Percentiles rank a stretch among this genome's conserved stretches.
These are phyloP conservation scores for human (Homo sapiens) DNA, from an alignment of 2,113 vertebrate species.

Conservation along the genomic window DNA sequence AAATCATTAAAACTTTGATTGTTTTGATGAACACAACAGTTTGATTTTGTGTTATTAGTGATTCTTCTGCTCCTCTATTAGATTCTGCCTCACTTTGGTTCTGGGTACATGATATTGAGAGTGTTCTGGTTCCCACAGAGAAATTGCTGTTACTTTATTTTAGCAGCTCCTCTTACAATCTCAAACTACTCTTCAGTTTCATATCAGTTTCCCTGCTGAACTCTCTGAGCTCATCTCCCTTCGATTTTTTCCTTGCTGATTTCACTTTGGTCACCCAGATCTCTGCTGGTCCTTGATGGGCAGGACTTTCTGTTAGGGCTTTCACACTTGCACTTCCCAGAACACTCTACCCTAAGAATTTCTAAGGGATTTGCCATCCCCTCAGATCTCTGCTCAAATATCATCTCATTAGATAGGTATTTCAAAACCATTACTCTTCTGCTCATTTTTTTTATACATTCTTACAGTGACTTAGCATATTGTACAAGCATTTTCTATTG, in stretches of 20 bases:
- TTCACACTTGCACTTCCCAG: background rate
- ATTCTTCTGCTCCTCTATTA: background rate
- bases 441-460: background rate
- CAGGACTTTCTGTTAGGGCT: background rate
- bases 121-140: background rate
- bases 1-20: background rate
- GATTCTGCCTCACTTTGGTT: background rate
- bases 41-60: background rate
- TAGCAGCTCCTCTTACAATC: background rate
- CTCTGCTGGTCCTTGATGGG: background rate
- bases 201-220: background rate
- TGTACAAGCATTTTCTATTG: background rate
- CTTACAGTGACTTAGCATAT: background rate
- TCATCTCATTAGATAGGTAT: background rate
- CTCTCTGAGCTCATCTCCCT: background rate
- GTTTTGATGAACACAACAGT: background rate
- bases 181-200: background rate
- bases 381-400: background rate
- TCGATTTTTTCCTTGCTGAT: background rate
- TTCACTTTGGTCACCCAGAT: background rate
- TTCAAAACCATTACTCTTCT: background rate
- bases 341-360: background rate
- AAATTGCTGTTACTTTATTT: background rate
- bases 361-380: background rate
- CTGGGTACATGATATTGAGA: background rate